Evolutionary conservation across 2,797 vertebrate genomes (phyloP), one percentile per base, ranked within the genome.

Genomic region (Falco berigora): DNA sequence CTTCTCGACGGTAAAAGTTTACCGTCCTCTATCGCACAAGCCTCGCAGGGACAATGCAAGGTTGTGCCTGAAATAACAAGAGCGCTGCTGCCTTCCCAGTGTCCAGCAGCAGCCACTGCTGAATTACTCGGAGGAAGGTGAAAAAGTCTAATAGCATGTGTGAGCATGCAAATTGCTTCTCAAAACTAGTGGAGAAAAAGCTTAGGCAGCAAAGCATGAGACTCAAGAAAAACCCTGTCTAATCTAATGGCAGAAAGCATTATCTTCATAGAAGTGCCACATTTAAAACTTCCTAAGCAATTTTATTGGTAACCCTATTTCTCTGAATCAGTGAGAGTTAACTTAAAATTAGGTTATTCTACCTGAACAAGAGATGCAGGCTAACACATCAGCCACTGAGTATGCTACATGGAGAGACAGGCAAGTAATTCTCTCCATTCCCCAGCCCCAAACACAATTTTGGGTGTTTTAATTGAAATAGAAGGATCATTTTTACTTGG

Each of bases 231-330:
- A 93, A 34, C 30, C n/a, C 20, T 69, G 62, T 63, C 27, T 81
- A 72, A 34, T 20, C 36, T 75, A 81, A 82, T 7, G 27, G 58
- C 80, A 93, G 85, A 66, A 92, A 27, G 24, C 28, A 46, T 87
- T 82, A 40, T 42, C 40, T 78, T 75, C 2, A 0, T 62, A 1
- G 36, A 80, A 92, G n/a, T 32, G 30, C 50, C 59, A 11, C 49
- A 27, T 92, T 94, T 86, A 92, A 94, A 96, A 96, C 77, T 93
- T 94, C 71, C 47, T n/a, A 25, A 64, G 81, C 34, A 86, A 76
- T 95, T 90, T 81, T 74, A 50, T 36, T 68, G 23, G 30, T 52
- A 79, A 59, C 36, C 8, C 77, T 84, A 28, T 71, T 92, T 46
- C 52, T 92, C 63, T 71, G 68, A 93, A 77, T 87, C 58, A 49